Evolutionary conservation across 1,140 invertebrate species (phyloP).

Genomic region (Drosophila dunni): DNA sequence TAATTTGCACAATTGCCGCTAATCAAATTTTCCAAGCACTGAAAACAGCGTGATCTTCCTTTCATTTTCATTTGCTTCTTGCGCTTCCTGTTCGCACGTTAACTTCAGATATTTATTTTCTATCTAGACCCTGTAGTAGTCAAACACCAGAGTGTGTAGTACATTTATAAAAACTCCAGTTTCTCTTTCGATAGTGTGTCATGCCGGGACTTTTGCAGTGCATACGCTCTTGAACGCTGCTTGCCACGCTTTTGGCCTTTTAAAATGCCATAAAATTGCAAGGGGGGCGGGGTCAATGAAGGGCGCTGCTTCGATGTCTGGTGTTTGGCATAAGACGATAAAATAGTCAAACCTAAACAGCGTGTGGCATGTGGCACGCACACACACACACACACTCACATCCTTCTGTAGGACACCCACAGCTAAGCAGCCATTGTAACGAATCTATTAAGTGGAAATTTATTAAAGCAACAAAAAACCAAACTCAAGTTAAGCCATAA

Average conservation of each 20-base stretch:
- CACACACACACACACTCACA: background rate
- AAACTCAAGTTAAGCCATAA: slow-evolving; percentile 60
- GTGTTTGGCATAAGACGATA: slow-evolving; percentile 58
- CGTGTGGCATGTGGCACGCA: slow-evolving; percentile 31
- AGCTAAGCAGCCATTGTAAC: slow-evolving; percentile 63
- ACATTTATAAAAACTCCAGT: too few species aligned
- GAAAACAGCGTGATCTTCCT: background rate
- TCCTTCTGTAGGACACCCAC: background rate
- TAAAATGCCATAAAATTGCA: slow-evolving; percentile 75
- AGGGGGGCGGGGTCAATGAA: slow-evolving; percentile 19
- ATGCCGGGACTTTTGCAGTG: too few species aligned
- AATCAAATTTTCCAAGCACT: slow-evolving; percentile 68
- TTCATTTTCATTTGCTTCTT: background rate
- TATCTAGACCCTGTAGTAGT: background rate
- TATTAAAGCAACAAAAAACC: slow-evolving; percentile 67
- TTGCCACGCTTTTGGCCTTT: slow-evolving; percentile 52
- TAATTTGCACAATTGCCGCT: slow-evolving; percentile 80
- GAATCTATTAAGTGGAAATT: slow-evolving; percentile 82
- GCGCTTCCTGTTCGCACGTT: background rate
- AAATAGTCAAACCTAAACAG: slow-evolving; percentile 61
- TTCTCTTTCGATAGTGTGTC: too few species aligned
- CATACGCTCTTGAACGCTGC: background rate
- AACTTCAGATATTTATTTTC: slow-evolving; percentile 15
- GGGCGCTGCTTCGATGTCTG: slow-evolving; percentile 27
- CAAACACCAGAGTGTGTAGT: too few species aligned